Conservation (phyloP, 2,888 invertebrate species). For the Thereva unica region DNA sequence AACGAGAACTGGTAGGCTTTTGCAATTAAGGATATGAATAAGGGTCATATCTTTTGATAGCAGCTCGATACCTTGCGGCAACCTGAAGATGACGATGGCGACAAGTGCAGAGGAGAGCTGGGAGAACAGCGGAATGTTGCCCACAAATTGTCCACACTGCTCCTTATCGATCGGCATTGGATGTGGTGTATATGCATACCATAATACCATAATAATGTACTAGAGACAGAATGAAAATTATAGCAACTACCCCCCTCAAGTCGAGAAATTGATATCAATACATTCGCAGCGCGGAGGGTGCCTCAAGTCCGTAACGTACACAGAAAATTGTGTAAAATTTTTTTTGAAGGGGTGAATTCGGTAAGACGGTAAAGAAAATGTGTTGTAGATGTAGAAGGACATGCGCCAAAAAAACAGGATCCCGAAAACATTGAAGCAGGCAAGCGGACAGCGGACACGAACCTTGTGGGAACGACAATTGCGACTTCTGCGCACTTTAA, state of each 20-base stretch:
- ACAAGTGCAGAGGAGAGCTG: slow-evolving; percentile 10
- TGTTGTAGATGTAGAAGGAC: background rate
- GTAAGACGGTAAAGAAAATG: background rate
- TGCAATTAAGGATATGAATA: background rate
- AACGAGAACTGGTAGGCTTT: background rate
- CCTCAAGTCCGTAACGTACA: slow-evolving; percentile 10
- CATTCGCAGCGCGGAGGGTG: background rate
- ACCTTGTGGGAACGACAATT: slow-evolving; percentile 23
- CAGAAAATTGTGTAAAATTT: background rate
- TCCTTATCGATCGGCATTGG: slow-evolving; percentile 17
- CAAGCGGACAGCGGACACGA: background rate
- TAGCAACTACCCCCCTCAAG: background rate
- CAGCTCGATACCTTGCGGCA: background rate
- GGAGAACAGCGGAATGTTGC: too few relatives aligned
- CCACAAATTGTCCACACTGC: background rate
- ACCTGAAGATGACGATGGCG: background rate
- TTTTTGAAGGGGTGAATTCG: slow-evolving; percentile 22
- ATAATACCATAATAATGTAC: slow-evolving; percentile 6
- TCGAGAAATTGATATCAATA: background rate
- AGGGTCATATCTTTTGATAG: background rate
- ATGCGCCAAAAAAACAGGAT: slow-evolving; percentile 18
- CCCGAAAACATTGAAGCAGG: background rate
- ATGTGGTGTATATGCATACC: slow-evolving; percentile 15
- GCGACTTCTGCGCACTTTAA: slow-evolving; percentile 16
- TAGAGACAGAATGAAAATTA: slow-evolving; percentile 12